These are phyloP conservation scores for Alligator sinensis DNA, from an alignment of 2,113 vertebrate species.

Conservation along the genomic window DNA sequence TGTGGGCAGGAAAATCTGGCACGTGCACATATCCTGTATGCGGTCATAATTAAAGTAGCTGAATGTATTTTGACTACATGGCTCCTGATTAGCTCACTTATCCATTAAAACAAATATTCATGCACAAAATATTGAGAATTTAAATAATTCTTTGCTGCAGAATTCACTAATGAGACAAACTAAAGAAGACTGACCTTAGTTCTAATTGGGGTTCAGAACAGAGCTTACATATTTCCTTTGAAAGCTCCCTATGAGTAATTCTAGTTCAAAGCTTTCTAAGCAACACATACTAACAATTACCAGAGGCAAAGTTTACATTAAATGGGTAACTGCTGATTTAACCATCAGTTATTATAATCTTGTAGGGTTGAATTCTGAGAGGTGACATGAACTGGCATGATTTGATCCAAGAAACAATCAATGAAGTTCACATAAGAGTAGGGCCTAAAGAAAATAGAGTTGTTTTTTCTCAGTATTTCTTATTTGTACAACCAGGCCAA, in stretches of 20 bases:
- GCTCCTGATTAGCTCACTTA: background rate
- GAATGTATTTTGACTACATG: background rate
- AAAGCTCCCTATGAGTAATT: slow-evolving; percentile 42
- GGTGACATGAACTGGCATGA: background rate
- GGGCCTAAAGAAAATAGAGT: background rate
- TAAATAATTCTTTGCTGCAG: background rate
- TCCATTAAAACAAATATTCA: slow-evolving; percentile 28
- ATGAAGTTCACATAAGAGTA: background rate
- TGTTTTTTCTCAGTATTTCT: background rate
- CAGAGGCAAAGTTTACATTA: slow-evolving; percentile 50
- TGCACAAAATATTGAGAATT: slow-evolving; percentile 16
- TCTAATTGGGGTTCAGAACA: slow-evolving; percentile 42
- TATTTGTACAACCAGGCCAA: background rate
- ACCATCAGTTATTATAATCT: slow-evolving; percentile 8
- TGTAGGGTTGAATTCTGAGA: slow-evolving; percentile 8
- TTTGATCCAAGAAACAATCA: background rate
- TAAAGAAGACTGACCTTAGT: slow-evolving; percentile 54
- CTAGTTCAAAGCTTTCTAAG: slow-evolving; percentile 46
- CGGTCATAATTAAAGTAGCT: background rate
- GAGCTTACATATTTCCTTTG: slow-evolving; percentile 31
- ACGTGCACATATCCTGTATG: background rate
- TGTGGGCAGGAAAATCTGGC: accelerated
- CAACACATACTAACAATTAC: slow-evolving; percentile 43
- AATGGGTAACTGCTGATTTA: slow-evolving; percentile 47
- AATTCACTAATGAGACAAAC: slow-evolving; percentile 38